Percentiles rank a stretch among this genome's conserved stretches.
These are phyloP conservation scores for Anoplophora glabripennis DNA, from an alignment of 1,140 invertebrate genomes.

Conservation along the genomic window DNA sequence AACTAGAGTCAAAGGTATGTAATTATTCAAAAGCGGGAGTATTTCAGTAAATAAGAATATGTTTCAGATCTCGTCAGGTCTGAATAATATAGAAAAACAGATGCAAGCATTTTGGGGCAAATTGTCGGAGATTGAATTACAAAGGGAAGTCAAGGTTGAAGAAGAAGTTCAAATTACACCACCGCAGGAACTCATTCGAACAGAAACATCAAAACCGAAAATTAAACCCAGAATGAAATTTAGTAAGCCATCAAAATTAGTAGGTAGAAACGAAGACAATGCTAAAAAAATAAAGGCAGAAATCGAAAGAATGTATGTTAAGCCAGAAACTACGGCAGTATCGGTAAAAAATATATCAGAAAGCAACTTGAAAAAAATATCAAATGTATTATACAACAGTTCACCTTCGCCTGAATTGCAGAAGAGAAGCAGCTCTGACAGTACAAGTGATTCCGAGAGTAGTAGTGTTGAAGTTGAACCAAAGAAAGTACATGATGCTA, in stretches of 20 bases:
- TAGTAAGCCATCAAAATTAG: conserved; percentile 8
- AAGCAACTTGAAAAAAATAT: conserved; percentile 10
- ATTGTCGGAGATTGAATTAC: conserved; percentile 35
- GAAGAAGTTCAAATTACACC: not conserved
- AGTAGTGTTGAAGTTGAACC: not conserved
- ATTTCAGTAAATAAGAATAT: conserved; percentile 6
- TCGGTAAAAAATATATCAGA: conserved; percentile 11
- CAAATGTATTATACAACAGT: not conserved
- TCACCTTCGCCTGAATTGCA: not conserved
- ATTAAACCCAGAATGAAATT: conserved; percentile 29
- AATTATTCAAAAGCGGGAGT: not conserved
- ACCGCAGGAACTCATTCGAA: conserved; percentile 3
- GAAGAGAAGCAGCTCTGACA: not conserved
- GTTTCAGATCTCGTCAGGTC: conserved; percentile 35
- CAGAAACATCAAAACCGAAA: conserved; percentile 18
- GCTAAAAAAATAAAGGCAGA: conserved; percentile 14
- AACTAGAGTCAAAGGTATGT: conserved; percentile 19
- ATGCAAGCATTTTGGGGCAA: conserved; percentile 42
- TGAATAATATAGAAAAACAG: conserved; percentile 42
- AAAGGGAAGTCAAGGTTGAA: conserved; percentile 5
- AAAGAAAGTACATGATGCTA: not conserved
- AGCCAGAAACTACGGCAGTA: not conserved
- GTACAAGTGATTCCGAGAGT: not conserved
- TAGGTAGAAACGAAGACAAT: conserved; percentile 7
- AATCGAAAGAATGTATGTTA: conserved; percentile 2